Conservation (phyloP, 2,888 invertebrate genomes). For the Ophion costatus region DNA sequence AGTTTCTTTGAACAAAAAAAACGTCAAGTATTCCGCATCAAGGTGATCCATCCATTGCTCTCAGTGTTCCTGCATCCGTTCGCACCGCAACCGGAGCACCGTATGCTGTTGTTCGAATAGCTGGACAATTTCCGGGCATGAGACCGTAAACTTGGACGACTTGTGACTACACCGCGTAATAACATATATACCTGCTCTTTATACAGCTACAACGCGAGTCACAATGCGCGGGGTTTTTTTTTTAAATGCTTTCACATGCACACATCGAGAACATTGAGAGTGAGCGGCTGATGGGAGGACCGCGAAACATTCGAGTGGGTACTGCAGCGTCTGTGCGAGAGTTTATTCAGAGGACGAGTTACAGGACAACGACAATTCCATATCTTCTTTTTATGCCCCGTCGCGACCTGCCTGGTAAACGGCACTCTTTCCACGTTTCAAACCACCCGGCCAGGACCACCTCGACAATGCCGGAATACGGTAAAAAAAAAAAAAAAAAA, state of each 20-base stretch:
- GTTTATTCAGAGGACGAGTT: constrained; percentile 4
- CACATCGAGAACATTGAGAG: constrained; percentile 19
- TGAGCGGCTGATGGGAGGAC: constrained; percentile 28
- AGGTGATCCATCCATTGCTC: too few relatives aligned
- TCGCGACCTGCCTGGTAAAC: constrained; percentile 34
- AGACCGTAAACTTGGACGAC: constrained; percentile 37
- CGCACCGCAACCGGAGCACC: too few relatives aligned
- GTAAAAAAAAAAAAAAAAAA: neutral
- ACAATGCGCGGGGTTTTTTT: constrained; percentile 41
- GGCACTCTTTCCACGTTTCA: constrained; percentile 52
- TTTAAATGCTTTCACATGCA: constrained; percentile 43
- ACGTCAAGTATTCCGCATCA: too few relatives aligned
- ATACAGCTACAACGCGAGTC: constrained; percentile 42
- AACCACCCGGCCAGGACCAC: constrained; percentile 35
- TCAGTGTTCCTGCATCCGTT: too few relatives aligned
- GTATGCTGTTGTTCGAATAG: constrained; percentile 4
- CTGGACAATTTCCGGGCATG: constrained; percentile 43
- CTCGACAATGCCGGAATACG: constrained; percentile 18
- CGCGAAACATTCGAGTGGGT: constrained; percentile 25
- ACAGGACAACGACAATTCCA: constrained; percentile 43
- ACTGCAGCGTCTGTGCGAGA: constrained; percentile 23
- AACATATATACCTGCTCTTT: constrained; percentile 40
- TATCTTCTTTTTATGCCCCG: constrained; percentile 29
- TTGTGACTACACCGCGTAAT: constrained; percentile 29
- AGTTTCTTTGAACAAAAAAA: too few relatives aligned